These are phyloP conservation scores for Agonopterix heracliana DNA, from an alignment of 2,888 invertebrate genomes.

Conservation along the genomic window DNA sequence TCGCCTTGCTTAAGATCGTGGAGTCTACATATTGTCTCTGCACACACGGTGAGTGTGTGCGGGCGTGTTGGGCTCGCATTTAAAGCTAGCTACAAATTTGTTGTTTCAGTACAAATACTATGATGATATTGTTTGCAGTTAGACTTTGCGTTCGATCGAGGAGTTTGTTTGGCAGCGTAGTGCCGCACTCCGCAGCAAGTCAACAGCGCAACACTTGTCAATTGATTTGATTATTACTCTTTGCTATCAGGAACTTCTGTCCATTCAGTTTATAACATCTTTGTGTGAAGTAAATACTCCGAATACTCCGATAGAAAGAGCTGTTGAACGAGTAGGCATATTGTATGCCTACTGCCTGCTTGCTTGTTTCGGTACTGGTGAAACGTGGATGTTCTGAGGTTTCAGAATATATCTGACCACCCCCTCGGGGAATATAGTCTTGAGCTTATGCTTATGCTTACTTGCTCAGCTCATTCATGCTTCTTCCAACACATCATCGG, in stretches of 20 bases:
- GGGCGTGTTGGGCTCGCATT: constrained; percentile 69
- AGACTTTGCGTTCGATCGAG: constrained; percentile 70
- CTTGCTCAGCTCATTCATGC: too few species aligned
- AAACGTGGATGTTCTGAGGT: too few species aligned
- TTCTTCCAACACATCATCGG: too few species aligned
- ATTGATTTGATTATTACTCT: constrained; percentile 36
- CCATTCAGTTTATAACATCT: neutral
- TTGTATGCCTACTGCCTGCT: too few species aligned
- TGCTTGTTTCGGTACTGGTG: too few species aligned
- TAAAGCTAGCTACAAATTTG: constrained; percentile 75
- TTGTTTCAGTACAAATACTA: constrained; percentile 74
- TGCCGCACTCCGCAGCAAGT: constrained; percentile 15
- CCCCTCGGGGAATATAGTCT: too few species aligned
- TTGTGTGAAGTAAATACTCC: too few species aligned
- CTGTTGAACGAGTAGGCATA: too few species aligned
- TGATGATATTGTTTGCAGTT: constrained; percentile 73
- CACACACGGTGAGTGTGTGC: constrained; percentile 71
- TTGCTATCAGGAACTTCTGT: constrained; percentile 13
- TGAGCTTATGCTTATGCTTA: too few species aligned
- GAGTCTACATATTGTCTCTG: constrained; percentile 73
- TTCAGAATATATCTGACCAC: too few species aligned
- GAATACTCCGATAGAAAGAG: too few species aligned
- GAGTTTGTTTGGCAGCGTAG: constrained; percentile 60
- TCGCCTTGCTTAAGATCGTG: constrained; percentile 74
- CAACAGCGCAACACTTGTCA: constrained; percentile 49